Conservation (phyloP, 2,888 invertebrate species). For the Eupithecia dodoneata region DNA sequence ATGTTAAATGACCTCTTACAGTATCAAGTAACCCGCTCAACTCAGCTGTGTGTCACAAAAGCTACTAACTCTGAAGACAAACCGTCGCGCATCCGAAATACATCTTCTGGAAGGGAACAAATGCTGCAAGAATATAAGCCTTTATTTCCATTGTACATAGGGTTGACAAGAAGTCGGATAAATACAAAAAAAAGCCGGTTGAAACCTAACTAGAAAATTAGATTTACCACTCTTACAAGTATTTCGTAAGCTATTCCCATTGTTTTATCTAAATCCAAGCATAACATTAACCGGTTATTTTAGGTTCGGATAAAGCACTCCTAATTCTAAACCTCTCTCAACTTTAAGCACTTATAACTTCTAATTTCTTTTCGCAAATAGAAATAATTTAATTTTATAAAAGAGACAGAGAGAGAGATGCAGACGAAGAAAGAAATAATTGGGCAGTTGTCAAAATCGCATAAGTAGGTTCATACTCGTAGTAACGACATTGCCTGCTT, state of each 20-base stretch:
- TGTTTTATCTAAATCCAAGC: background rate
- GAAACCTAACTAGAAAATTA: background rate
- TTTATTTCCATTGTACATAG: constrained; percentile 59
- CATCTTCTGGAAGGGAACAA: constrained; percentile 78
- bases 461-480: too few relatives aligned
- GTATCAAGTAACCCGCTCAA: background rate
- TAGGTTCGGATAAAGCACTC: too few relatives aligned
- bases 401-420: too few relatives aligned
- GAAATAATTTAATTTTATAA: too few relatives aligned
- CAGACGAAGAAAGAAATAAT: too few relatives aligned
- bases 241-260: background rate
- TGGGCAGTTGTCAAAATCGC: background rate
- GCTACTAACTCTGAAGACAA: constrained; percentile 67
- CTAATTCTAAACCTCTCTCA: background rate
- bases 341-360: background rate
- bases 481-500: too few relatives aligned
- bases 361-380: too few relatives aligned
- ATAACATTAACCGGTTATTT: too few relatives aligned
- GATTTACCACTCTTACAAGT: background rate
- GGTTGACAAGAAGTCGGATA: constrained; percentile 37
- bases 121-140: constrained; percentile 73
- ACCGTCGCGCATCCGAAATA: constrained; percentile 73
- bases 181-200: background rate
- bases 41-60: constrained; percentile 51
- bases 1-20: background rate